Evolutionary conservation across 2,888 invertebrate genomes (phyloP).

Genomic region (Leistus spinibarbis): DNA sequence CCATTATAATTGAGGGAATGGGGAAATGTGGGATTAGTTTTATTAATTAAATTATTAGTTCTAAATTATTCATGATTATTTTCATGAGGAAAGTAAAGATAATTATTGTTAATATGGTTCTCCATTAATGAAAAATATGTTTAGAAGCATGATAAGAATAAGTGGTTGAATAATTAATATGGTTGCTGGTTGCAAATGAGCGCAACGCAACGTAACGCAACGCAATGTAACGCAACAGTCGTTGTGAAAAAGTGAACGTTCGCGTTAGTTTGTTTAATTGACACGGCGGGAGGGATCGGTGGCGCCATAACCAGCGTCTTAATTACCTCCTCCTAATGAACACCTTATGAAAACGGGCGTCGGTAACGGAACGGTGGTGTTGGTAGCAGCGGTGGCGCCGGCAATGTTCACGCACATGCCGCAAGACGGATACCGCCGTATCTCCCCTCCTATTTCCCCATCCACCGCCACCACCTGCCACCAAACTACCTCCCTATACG

Average conservation of each 20-base stretch:
- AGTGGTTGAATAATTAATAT: too few species aligned
- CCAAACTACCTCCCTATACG: not conserved
- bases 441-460: conserved; percentile 8
- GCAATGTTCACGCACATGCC: conserved; percentile 34
- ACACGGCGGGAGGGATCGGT: conserved; percentile 49
- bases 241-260: conserved; percentile 28
- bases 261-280: conserved; percentile 50
- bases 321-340: conserved; percentile 52
- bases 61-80: too few species aligned
- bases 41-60: too few species aligned
- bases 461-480: not conserved
- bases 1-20: too few species aligned
- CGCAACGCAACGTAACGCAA: not conserved
- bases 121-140: too few species aligned
- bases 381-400: conserved; percentile 7
- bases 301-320: conserved; percentile 52
- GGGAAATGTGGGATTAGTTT: too few species aligned
- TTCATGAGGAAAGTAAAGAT: too few species aligned
- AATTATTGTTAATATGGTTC: too few species aligned
- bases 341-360: conserved; percentile 45
- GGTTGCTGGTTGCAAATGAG: not conserved
- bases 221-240: not conserved
- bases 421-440: conserved; percentile 38
- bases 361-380: conserved; percentile 12
- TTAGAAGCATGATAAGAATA: too few species aligned